Percentiles rank a stretch among this genome's conserved stretches.
phyloP scores from a whole-genome alignment of 2,888 invertebrate species.

The Idaea dimidiata region DNA sequence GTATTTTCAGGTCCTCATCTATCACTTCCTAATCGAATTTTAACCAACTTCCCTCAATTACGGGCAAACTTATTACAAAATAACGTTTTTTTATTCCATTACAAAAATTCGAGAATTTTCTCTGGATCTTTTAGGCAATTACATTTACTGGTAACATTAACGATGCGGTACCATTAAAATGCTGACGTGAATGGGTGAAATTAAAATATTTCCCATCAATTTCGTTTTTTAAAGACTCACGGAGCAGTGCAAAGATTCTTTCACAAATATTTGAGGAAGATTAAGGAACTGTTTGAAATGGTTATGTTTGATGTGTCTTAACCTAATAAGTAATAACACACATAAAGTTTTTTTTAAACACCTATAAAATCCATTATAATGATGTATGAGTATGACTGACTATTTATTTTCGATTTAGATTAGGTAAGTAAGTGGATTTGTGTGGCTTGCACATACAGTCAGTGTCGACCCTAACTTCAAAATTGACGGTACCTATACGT shows the following conservation, averaged over 20 bases:
- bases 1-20: not conserved
- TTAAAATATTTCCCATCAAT: constrained; percentile 37
- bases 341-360: not conserved
- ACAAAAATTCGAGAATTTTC: not conserved
- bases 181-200: constrained; percentile 32
- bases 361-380: too few relatives aligned
- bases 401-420: too few relatives aligned
- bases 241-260: not conserved
- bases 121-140: constrained; percentile 33
- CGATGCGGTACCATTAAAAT: constrained; percentile 35
- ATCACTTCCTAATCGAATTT: constrained; percentile 4
- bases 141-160: constrained; percentile 34
- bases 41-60: constrained; percentile 16
- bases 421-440: too few relatives aligned
- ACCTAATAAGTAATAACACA: not conserved
- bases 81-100: not conserved
- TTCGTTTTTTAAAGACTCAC: constrained; percentile 29
- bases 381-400: too few relatives aligned
- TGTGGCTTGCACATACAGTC: too few relatives aligned
- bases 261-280: constrained; percentile 3
- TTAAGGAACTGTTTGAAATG: constrained; percentile 3
- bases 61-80: constrained; percentile 14
- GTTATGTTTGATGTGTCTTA: not conserved
- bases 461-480: too few relatives aligned
- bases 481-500: too few relatives aligned